Evolutionary conservation across 2,888 invertebrate species (phyloP), one percentile per base, ranked within the genome.

Genomic region (Lasioglossum marginatum): DNA sequence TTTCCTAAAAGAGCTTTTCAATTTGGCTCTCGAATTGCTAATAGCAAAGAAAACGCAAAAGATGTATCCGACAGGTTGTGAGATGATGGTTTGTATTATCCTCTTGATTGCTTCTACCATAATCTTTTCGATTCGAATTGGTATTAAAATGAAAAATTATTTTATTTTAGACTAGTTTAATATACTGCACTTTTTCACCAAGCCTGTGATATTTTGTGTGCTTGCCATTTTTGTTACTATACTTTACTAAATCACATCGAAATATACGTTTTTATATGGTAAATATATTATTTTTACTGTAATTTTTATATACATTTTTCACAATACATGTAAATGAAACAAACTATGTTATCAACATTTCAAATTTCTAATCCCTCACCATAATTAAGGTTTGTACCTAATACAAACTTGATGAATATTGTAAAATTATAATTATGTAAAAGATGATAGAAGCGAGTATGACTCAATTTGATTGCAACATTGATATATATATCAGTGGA

Each of bases 21-120:
- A 95, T 99, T 99, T 96, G 99, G 99, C 19, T 98, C 99, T 0
- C 96, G 98, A 93, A 99, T 99, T 93, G 99, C 99, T 8, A 98
- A 98, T 94, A 97, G 97, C 74, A 98, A 98, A 94, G 98, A 99
- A 96, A 98, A 98, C 94, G 99, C 98, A 5, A 96, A 97, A 92
- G 97, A 98, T 93, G 92, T 97, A 82, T 98, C 98, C 1, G 89
- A 90, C 37, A 92, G 93, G 80, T 90, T 94, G 43, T 93, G 84
- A 91, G 63, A 75, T 4, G 23, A 43, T 34, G 71, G 37, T 70
- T 71, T 68, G 48, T 48, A 48, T 48, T 40, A 23, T 66, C 27
- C 37, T 60, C 10, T 34, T 68, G 45, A 43, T 37, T 23, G 12
- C 63, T 37, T 19, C 10, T 2, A 6, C 3, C 8, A 37, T 68